phyloP scores from a whole-genome alignment of 2,113 vertebrate genomes.

The Orthonyx spaldingii region DNA sequence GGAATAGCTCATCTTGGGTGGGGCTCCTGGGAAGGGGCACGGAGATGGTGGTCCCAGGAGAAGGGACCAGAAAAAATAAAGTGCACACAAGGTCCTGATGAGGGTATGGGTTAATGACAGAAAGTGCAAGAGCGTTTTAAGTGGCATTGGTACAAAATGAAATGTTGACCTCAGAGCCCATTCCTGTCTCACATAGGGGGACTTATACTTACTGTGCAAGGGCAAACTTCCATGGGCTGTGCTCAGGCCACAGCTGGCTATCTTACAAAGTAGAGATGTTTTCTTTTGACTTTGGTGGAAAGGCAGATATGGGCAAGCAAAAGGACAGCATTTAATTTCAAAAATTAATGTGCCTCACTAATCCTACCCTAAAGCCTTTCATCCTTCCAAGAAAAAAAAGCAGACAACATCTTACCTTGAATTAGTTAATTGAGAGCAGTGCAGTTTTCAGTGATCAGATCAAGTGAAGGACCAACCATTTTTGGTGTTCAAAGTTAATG shows the following conservation, averaged over 20 bases:
- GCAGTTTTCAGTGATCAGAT: background rate
- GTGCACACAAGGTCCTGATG: background rate
- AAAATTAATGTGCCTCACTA: background rate
- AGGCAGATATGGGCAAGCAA: background rate
- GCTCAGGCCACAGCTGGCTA: background rate
- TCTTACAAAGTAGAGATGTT: background rate
- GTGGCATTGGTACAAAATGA: background rate
- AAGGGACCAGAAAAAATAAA: background rate
- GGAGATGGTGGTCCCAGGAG: background rate
- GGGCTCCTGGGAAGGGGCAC: background rate
- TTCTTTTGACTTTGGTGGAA: background rate
- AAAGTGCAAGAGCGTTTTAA: background rate
- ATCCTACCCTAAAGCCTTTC: constrained; percentile 11
- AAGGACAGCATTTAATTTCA: background rate
- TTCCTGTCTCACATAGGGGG: background rate
- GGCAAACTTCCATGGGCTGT: background rate
- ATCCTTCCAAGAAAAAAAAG: background rate
- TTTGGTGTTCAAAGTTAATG: background rate
- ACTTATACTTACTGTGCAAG: background rate
- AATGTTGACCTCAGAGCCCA: background rate
- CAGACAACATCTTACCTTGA: background rate
- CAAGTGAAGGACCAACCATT: background rate
- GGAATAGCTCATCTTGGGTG: background rate
- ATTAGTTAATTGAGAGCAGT: constrained; percentile 12
- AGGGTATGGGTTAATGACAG: background rate